A percentile compares a stretch with the other conserved stretches of the same genome.
These are phyloP conservation scores for Cynaeus angustus DNA, from an alignment of 2,888 invertebrate genomes.

Conservation along the genomic window DNA sequence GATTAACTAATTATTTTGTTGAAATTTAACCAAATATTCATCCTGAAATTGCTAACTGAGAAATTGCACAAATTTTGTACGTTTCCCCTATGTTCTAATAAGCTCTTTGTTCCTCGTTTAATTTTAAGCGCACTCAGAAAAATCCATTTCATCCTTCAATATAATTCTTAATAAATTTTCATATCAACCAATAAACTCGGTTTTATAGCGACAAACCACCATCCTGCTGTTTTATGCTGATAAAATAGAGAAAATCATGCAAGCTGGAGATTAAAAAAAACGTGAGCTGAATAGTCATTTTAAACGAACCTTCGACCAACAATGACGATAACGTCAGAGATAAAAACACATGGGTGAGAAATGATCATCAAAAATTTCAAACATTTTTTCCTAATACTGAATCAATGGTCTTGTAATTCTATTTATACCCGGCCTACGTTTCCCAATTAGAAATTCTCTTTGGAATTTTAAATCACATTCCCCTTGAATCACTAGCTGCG, in stretches of 20 bases:
- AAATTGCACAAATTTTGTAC: conserved; percentile 12
- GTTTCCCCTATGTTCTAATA: background rate
- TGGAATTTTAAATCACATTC: too few species aligned
- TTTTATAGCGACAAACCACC: background rate
- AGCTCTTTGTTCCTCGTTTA: background rate
- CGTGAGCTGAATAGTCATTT: conserved; percentile 15
- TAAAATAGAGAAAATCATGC: conserved; percentile 3
- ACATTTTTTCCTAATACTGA: too few species aligned
- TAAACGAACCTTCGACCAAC: background rate
- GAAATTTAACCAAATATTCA: conserved; percentile 5
- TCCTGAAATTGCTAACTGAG: background rate
- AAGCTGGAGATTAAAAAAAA: conserved; percentile 3
- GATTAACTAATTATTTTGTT: conserved; percentile 6
- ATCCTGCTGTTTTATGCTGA: conserved; percentile 1
- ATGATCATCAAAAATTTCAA: conserved; percentile 15
- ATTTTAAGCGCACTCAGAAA: too few species aligned
- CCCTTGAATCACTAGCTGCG: conserved; percentile 1
- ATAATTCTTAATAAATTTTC: background rate
- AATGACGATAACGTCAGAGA: conserved; percentile 3
- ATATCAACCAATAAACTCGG: background rate
- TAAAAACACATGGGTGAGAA: conserved; percentile 1
- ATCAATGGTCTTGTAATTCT: too few species aligned
- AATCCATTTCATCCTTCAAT: background rate
- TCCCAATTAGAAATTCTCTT: conserved; percentile 12
- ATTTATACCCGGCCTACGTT: background rate